These are phyloP conservation scores for Nibea albiflora DNA, from an alignment of 2,113 vertebrate genomes.

Conservation along the genomic window DNA sequence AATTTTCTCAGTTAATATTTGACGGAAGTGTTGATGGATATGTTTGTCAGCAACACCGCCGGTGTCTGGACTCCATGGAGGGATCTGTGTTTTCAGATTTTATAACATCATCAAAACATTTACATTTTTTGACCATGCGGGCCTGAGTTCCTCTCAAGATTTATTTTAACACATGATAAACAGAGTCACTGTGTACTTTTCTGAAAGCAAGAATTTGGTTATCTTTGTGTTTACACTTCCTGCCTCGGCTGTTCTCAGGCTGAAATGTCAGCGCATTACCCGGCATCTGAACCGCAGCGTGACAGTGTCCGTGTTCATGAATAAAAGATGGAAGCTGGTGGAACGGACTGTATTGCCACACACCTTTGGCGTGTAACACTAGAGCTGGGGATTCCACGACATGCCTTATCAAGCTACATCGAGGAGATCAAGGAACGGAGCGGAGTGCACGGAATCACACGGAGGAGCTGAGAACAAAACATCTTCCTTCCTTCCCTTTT, in stretches of 20 bases:
- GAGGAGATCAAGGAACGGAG: not conserved
- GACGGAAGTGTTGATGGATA: no score
- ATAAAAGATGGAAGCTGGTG: constrained; percentile 50
- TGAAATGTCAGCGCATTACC: not conserved
- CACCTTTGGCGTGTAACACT: constrained; percentile 42
- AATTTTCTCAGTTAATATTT: no score
- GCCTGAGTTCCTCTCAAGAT: not conserved
- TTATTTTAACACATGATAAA: not conserved
- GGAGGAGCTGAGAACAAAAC: not conserved
- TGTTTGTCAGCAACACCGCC: no score
- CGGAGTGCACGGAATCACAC: not conserved
- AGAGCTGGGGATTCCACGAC: constrained; percentile 27
- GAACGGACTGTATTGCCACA: constrained; percentile 11
- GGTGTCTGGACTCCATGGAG: no score
- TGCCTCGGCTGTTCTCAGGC: not conserved
- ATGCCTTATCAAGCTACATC: not conserved
- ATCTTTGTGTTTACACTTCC: not conserved
- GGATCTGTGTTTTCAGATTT: no score
- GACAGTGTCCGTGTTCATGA: constrained; percentile 43
- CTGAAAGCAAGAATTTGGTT: not conserved
- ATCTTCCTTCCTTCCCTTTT: not conserved
- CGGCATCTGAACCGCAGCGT: not conserved
- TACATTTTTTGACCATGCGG: not conserved
- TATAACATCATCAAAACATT: not conserved
- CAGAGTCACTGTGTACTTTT: not conserved